Evolutionary conservation across 2,113 vertebrate genomes (phyloP), one percentile per base, ranked within the genome.

Genomic region (Dermatemys mawii): DNA sequence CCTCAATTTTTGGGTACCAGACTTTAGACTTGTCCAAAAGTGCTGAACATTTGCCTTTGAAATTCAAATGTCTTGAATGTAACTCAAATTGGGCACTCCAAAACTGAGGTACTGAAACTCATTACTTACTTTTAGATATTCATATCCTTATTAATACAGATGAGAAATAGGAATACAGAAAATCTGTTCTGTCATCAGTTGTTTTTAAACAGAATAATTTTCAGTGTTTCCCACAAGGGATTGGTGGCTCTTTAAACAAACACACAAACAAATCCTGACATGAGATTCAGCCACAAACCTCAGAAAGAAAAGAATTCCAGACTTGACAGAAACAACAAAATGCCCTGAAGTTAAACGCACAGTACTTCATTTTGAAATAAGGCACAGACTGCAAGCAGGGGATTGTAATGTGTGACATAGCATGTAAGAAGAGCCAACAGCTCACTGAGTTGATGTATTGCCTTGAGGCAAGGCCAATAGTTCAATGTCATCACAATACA

Each of bases 281-380:
- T 86, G 44, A 84, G 84, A 60, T 84, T 81, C 51, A 81, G 88
- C 41, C 21, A 27, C 44, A 81, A 57, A 44, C 5, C 81, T 54
- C 84, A 86, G 17, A 60, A 60, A 78, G 17, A 53, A 86, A 90
- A 94, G 82, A 75, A 73, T 63, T 93, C 92, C 81, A 46, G 49
- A 26, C 44, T 87, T 95, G 50, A 81, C 81, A 87, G 78, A 90
- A 38, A 70, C n/a, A 89, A 81, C 26, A 86, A 91, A 92, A 93
- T 81, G 73, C 86, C 87, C 90, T 88, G 87, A 87, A 93, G 35
- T 63, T 86, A 95, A 96, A 87, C 83, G 91, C 73, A 75, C 22
- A 35, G 81, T 89, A 86, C 78, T 29, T 93, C 90, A 93, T 87
- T 57, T 93, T 91, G 75, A 90, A 88, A 24, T 11, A 81, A 3